phyloP scores from a whole-genome alignment of 2,888 invertebrate genomes.

The Diarsia brunnea region DNA sequence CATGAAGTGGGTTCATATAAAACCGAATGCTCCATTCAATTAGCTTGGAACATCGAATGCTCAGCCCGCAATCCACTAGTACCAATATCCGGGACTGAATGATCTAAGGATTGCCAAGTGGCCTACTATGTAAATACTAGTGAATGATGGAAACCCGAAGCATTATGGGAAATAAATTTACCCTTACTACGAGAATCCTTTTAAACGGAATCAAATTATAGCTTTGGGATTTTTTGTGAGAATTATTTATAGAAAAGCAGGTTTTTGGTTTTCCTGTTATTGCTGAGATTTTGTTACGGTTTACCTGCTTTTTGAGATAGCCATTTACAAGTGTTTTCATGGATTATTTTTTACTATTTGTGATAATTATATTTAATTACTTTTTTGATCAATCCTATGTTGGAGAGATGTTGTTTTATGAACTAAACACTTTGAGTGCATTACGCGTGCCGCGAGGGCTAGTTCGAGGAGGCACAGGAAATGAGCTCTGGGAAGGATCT shows the following conservation, averaged over 20 bases:
- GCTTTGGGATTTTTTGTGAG: slow-evolving; percentile 32
- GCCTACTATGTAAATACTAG: slow-evolving; percentile 68
- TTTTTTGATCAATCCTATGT: background rate
- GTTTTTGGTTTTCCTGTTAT: slow-evolving; percentile 38
- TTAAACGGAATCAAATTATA: slow-evolving; percentile 52
- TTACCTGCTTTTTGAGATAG: background rate
- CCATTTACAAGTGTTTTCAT: background rate
- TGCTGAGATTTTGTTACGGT: background rate
- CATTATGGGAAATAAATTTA: slow-evolving; percentile 66
- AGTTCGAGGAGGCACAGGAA: no score
- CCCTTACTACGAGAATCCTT: slow-evolving; percentile 56
- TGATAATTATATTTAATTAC: background rate
- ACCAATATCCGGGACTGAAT: slow-evolving; percentile 78
- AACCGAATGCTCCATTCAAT: slow-evolving; percentile 72
- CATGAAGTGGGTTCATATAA: slow-evolving; percentile 71
- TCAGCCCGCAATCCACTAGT: slow-evolving; percentile 66
- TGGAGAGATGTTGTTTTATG: no score
- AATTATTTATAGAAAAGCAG: slow-evolving; percentile 11
- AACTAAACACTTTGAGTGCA: no score
- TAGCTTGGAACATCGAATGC: slow-evolving; percentile 69
- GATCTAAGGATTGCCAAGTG: slow-evolving; percentile 68
- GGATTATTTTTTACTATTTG: background rate
- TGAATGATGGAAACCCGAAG: slow-evolving; percentile 54
- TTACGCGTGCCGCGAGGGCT: no score
- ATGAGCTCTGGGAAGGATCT: no score